Evolutionary conservation across 2,113 vertebrate genomes (phyloP).

Genomic region (Sorex araneus): DNA sequence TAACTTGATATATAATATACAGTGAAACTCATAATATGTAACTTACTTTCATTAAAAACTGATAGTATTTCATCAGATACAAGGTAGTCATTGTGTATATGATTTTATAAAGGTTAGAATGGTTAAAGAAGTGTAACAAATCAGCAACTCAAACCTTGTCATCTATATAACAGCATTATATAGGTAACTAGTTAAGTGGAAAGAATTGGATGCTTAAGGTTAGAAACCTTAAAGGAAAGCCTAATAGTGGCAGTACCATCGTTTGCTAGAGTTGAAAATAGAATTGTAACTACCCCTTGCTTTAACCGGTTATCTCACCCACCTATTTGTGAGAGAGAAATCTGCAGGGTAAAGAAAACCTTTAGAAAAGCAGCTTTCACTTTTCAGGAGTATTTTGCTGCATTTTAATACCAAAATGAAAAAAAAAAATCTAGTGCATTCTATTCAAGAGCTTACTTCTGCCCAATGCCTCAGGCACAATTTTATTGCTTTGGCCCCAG

Average conservation of each 20-base stretch:
- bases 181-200: neutral
- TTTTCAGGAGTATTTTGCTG: slow-evolving; percentile 40
- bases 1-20: neutral
- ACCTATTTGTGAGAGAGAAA: slow-evolving; percentile 61
- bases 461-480: neutral
- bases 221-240: slow-evolving; percentile 17
- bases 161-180: neutral
- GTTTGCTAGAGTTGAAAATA: slow-evolving; percentile 68
- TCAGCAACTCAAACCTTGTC: neutral
- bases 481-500: slow-evolving; percentile 69
- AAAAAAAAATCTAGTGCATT: slow-evolving; percentile 51
- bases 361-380: slow-evolving; percentile 33
- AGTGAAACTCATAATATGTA: neutral
- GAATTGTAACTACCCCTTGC: slow-evolving; percentile 58
- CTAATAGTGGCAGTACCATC: slow-evolving; percentile 38
- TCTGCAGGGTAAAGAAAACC: slow-evolving; percentile 5
- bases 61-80: neutral
- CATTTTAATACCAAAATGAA: slow-evolving; percentile 61
- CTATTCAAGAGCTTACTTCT: slow-evolving; percentile 53
- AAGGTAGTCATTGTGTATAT: neutral
- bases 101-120: neutral
- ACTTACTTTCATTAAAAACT: slow-evolving; percentile 29
- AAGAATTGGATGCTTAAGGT: slow-evolving; percentile 6
- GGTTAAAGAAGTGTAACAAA: neutral
- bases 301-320: slow-evolving; percentile 55